These are phyloP conservation scores for Zelostemma sp. DNA, from an alignment of 1,140 invertebrate genomes.

Conservation along the genomic window DNA sequence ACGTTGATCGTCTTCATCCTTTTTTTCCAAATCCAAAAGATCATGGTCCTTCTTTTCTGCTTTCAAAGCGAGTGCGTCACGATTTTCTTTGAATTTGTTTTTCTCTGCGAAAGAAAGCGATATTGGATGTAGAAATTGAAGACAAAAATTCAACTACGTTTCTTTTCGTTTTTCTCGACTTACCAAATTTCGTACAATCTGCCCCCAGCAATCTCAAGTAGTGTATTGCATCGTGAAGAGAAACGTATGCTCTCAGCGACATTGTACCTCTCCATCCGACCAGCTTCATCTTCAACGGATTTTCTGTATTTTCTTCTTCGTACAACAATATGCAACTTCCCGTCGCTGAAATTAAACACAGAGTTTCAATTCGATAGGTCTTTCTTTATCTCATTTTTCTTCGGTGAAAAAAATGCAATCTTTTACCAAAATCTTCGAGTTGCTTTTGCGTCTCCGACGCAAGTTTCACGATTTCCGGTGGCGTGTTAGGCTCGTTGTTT, in stretches of 20 bases:
- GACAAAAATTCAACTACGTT: no score
- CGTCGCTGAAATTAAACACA: constrained; percentile 69
- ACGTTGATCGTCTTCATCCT: constrained; percentile 15
- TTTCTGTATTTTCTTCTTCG: constrained; percentile 70
- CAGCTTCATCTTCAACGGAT: constrained; percentile 76
- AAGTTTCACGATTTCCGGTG: constrained; percentile 78
- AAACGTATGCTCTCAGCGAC: constrained; percentile 88
- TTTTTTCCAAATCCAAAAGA: constrained; percentile 17
- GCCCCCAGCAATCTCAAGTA: constrained; percentile 86
- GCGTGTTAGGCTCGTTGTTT: constrained; percentile 80
- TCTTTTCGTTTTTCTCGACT: no score
- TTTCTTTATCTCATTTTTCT: no score
- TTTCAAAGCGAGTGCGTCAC: constrained; percentile 44
- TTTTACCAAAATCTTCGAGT: constrained; percentile 77
- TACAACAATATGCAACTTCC: constrained; percentile 85
- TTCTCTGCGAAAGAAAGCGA: constrained; percentile 54
- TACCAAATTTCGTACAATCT: constrained; percentile 85
- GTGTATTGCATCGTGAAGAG: constrained; percentile 85
- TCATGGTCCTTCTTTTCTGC: constrained; percentile 19
- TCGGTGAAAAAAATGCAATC: constrained; percentile 1
- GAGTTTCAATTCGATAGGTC: constrained; percentile 11
- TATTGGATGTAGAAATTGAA: no score
- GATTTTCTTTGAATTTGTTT: constrained; percentile 65
- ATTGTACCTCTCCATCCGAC: constrained; percentile 93
- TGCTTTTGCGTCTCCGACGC: constrained; percentile 75